Conservation (phyloP, 2,113 vertebrate species). For the Sinosuthora webbiana region DNA sequence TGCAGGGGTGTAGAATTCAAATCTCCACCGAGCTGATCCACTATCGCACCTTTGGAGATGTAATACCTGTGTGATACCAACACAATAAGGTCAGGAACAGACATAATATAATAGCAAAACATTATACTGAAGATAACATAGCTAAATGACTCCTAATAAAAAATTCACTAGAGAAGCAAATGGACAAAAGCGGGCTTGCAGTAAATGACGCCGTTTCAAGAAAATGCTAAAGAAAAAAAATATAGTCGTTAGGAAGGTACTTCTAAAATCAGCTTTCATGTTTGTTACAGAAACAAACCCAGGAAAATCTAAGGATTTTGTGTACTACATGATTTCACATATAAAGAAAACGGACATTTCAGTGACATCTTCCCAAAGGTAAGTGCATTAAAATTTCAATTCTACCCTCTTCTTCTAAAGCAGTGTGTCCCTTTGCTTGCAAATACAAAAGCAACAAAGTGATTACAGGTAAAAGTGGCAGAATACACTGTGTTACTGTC, state of each 20-base stretch:
- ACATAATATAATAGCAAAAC: background rate
- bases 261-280: background rate
- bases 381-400: background rate
- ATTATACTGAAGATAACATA: background rate
- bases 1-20: conserved; percentile 96
- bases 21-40: conserved; percentile 95
- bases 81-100: background rate
- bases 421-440: background rate
- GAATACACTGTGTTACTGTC: background rate
- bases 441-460: background rate
- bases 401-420: background rate
- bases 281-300: background rate
- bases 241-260: background rate
- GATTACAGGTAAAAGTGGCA: background rate
- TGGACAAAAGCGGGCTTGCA: background rate
- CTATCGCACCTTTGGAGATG: conserved; percentile 90
- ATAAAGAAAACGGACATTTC: background rate
- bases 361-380: background rate
- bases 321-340: background rate
- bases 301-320: background rate
- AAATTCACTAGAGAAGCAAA: background rate
- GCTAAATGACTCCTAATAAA: background rate
- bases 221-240: background rate
- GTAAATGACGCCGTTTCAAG: background rate
- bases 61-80: conserved; percentile 80